A percentile compares a stretch with the other conserved stretches of the same genome.
These are phyloP conservation scores for Aphrophora alni DNA, from an alignment of 2,888 invertebrate genomes.

Conservation along the genomic window DNA sequence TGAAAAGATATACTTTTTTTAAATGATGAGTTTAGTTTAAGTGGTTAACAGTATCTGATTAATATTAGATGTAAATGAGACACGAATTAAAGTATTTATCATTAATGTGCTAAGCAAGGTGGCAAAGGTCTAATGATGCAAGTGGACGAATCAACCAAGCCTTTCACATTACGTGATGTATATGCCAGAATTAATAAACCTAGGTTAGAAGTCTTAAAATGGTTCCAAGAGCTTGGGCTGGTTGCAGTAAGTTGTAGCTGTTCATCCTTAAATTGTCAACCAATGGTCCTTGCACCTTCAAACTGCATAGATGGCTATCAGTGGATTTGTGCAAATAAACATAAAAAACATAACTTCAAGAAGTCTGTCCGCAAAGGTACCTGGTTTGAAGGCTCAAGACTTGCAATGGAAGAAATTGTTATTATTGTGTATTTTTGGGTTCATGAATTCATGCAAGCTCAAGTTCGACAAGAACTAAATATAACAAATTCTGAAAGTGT, in stretches of 20 bases:
- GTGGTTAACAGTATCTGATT: too few relatives aligned
- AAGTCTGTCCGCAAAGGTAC: slow-evolving; percentile 32
- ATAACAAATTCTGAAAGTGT: slow-evolving; percentile 37
- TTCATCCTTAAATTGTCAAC: slow-evolving; percentile 20
- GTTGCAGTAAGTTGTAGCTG: slow-evolving; percentile 27
- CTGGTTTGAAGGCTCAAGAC: slow-evolving; percentile 35
- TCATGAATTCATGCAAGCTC: slow-evolving; percentile 34
- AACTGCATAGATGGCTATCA: slow-evolving; percentile 34
- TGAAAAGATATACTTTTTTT: too few relatives aligned
- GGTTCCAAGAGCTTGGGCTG: slow-evolving; percentile 34
- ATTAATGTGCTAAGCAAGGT: too few relatives aligned
- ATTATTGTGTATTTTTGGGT: slow-evolving; percentile 35
- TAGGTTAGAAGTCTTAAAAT: slow-evolving; percentile 30
- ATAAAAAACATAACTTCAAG: slow-evolving; percentile 33
- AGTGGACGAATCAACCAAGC: slow-evolving; percentile 6
- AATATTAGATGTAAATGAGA: too few relatives aligned
- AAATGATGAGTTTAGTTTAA: too few relatives aligned
- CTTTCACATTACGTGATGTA: slow-evolving; percentile 31
- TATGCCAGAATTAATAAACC: slow-evolving; percentile 31
- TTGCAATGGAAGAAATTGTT: slow-evolving; percentile 36
- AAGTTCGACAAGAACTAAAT: slow-evolving; percentile 32
- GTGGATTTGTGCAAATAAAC: slow-evolving; percentile 29
- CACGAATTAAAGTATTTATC: too few relatives aligned
- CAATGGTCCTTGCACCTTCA: slow-evolving; percentile 23
- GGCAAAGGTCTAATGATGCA: too few relatives aligned